Conservation (phyloP, 2,888 invertebrate species). For the Clitarchus hookeri region DNA sequence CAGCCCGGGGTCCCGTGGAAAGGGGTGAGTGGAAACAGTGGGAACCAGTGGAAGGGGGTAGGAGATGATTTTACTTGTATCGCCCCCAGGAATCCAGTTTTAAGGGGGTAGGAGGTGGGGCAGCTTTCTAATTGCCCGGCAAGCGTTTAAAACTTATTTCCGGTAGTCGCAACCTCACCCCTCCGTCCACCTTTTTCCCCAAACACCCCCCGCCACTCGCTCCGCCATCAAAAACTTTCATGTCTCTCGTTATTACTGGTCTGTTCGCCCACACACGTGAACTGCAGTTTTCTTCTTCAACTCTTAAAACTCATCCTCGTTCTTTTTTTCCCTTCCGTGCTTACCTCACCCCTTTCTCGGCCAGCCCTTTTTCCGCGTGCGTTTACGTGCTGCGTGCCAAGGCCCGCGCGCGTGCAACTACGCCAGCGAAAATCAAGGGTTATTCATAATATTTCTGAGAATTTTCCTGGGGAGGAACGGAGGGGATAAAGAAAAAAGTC, state of each 20-base stretch:
- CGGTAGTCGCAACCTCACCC: not conserved
- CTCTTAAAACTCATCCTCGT: not conserved
- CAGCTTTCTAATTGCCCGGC: not conserved
- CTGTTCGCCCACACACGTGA: not conserved
- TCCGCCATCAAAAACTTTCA: not conserved
- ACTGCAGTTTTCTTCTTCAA: not conserved
- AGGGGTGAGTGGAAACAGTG: not conserved
- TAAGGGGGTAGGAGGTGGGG: not conserved
- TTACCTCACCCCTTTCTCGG: too few relatives aligned
- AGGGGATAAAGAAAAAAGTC: too few relatives aligned
- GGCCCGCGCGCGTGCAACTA: not conserved
- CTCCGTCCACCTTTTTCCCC: not conserved
- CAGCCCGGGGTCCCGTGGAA: not conserved
- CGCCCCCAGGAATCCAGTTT: conserved; percentile 5
- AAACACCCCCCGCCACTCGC: not conserved
- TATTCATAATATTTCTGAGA: not conserved
- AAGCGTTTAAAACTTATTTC: conserved; percentile 14
- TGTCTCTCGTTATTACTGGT: not conserved
- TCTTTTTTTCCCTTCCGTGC: not conserved
- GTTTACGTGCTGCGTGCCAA: not conserved
- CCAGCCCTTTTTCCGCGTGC: not conserved
- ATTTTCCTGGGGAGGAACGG: not conserved
- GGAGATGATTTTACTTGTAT: not conserved
- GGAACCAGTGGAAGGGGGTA: not conserved
- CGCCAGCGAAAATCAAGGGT: not conserved